phyloP scores from a whole-genome alignment of 2,888 invertebrate species.

The Allolobophora icterica region DNA sequence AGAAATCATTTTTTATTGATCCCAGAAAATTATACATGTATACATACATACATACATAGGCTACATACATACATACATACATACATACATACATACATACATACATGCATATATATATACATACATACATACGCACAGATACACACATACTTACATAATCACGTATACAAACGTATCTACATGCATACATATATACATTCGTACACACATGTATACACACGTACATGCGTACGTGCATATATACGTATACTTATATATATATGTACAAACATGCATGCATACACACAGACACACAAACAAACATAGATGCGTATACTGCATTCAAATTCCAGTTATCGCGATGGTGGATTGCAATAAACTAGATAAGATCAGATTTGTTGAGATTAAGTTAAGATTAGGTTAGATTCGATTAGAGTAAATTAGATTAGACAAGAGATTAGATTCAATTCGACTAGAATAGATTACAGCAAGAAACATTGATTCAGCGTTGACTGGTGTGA shows the following conservation, averaged over 20 bases:
- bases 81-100: background rate
- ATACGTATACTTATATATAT: background rate
- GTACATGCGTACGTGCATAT: background rate
- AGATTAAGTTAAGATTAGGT: too few relatives aligned
- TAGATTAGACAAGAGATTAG: too few relatives aligned
- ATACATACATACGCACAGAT: too few relatives aligned
- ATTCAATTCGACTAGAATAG: background rate
- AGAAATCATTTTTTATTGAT: too few relatives aligned
- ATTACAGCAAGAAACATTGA: background rate
- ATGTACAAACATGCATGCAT: background rate
- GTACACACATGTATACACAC: background rate
- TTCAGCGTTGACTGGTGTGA: background rate
- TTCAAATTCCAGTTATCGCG: background rate
- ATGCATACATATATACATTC: background rate
- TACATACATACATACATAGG: background rate
- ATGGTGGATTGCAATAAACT: background rate
- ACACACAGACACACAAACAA: background rate
- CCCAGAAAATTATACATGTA: background rate
- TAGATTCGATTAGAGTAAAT: background rate
- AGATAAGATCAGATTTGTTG: too few relatives aligned
- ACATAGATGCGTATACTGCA: background rate
- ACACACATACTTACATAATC: background rate
- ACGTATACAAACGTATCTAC: background rate
- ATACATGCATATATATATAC: background rate
- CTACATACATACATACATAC: background rate